Percentiles rank a stretch among this genome's conserved stretches.
Conservation (phyloP, 2,888 invertebrate genomes). For the Choreutis nemorana region DNA sequence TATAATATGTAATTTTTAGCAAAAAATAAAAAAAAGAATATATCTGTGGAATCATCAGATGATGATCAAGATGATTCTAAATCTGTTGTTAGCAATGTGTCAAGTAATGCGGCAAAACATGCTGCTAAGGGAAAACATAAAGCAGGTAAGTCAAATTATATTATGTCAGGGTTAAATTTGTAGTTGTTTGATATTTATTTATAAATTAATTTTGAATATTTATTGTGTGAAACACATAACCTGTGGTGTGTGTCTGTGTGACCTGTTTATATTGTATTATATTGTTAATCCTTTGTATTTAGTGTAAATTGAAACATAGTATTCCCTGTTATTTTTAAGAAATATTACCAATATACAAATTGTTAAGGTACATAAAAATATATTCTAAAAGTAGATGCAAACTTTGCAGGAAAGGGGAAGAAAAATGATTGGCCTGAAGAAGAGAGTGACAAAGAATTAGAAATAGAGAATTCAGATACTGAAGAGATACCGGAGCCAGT, state of each 20-base stretch:
- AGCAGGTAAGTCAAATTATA: conserved; percentile 26
- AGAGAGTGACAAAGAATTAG: conserved; percentile 50
- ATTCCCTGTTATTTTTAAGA: too few species aligned
- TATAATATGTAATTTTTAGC: conserved; percentile 22
- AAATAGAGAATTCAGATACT: conserved; percentile 35
- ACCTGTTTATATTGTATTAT: too few species aligned
- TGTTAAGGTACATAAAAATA: too few species aligned
- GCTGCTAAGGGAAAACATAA: conserved; percentile 31
- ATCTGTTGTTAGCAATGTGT: conserved; percentile 43
- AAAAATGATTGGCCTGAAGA: conserved; percentile 40
- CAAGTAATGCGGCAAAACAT: conserved; percentile 32
- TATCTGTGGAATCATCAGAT: conserved; percentile 58
- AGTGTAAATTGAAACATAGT: too few species aligned
- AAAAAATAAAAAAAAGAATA: conserved; percentile 50
- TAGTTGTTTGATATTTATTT: conserved; percentile 3
- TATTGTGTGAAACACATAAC: too few species aligned
- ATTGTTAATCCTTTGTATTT: too few species aligned
- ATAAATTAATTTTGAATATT: conserved; percentile 9
- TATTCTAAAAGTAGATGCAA: too few species aligned
- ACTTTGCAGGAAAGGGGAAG: conserved; percentile 31
- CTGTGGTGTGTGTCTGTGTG: too few species aligned
- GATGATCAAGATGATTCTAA: conserved; percentile 47
- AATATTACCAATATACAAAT: too few species aligned
- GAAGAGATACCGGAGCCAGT: conserved; percentile 40
- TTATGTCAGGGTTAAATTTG: conserved; percentile 2